Conservation (phyloP, 2,888 invertebrate genomes). For the Pocota personata region DNA sequence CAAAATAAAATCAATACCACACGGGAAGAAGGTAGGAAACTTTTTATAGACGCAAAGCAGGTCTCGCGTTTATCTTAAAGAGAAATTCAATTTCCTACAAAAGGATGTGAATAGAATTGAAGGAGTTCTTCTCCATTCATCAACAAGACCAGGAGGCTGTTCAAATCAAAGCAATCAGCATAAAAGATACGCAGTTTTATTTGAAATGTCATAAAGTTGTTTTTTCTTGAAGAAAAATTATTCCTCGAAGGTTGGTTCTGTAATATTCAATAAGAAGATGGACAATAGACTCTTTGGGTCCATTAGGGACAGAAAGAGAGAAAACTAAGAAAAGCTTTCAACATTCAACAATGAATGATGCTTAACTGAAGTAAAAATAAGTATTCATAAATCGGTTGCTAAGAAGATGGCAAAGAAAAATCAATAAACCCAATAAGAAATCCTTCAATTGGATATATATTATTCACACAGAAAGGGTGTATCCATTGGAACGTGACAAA, state of each 20-base stretch:
- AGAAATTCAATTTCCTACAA: constrained; percentile 71
- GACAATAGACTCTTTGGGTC: constrained; percentile 56
- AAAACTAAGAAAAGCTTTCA: constrained; percentile 62
- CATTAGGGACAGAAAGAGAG: constrained; percentile 37
- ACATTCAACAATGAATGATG: constrained; percentile 40
- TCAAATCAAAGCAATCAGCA: constrained; percentile 64
- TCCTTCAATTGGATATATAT: constrained; percentile 34
- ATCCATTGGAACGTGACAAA: constrained; percentile 33
- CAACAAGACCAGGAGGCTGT: constrained; percentile 14
- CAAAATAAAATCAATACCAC: constrained; percentile 64
- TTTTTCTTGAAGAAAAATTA: constrained; percentile 27
- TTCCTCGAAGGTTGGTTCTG: constrained; percentile 13
- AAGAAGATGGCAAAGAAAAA: constrained; percentile 1
- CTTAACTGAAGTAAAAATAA: constrained; percentile 34
- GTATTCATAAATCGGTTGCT: constrained; percentile 53
- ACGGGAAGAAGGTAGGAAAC: constrained; percentile 3
- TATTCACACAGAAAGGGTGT: neutral
- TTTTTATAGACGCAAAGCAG: constrained; percentile 50
- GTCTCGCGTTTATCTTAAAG: constrained; percentile 69
- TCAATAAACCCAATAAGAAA: constrained; percentile 60
- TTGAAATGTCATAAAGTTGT: constrained; percentile 55
- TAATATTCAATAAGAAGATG: constrained; percentile 64
- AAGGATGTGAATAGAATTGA: constrained; percentile 71
- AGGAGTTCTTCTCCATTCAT: constrained; percentile 54
- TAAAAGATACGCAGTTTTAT: constrained; percentile 56